phyloP scores from a whole-genome alignment of 2,797 vertebrate species.

The Galaxias olidus region DNA sequence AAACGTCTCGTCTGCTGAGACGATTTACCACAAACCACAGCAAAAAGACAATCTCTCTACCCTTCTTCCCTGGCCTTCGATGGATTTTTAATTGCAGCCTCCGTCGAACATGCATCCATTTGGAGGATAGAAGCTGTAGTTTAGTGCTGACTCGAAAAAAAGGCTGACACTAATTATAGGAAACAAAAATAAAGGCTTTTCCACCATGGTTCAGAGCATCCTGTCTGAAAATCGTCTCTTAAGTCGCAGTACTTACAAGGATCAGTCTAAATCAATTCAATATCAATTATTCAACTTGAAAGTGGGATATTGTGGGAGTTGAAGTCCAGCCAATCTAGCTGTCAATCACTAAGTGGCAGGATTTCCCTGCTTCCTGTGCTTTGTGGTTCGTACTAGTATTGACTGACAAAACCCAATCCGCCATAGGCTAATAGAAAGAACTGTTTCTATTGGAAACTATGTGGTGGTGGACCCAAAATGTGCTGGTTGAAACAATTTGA shows the following conservation, averaged over 20 bases:
- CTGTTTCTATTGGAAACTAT: constrained; percentile 50
- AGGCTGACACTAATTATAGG: constrained; percentile 49
- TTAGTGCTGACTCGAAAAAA: constrained; percentile 37
- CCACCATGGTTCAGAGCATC: not conserved
- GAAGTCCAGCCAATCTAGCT: constrained; percentile 27
- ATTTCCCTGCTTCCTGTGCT: constrained; percentile 38
- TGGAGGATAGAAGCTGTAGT: constrained; percentile 20
- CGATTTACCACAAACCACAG: constrained; percentile 31
- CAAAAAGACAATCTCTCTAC: not conserved
- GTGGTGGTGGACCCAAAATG: constrained; percentile 20
- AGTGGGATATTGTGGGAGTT: constrained; percentile 18
- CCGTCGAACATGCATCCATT: constrained; percentile 28
- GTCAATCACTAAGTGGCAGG: constrained; percentile 41
- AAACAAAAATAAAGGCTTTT: constrained; percentile 37
- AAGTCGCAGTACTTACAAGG: constrained; percentile 22
- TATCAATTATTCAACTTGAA: constrained; percentile 49
- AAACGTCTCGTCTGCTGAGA: not conserved
- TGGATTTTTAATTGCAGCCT: constrained; percentile 39
- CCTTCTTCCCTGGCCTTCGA: constrained; percentile 15
- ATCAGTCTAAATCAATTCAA: constrained; percentile 40
- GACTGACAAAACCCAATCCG: constrained; percentile 32
- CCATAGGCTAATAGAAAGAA: constrained; percentile 14
- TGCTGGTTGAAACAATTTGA: constrained; percentile 14
- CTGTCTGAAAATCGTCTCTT: not conserved
- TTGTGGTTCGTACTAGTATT: constrained; percentile 37